A percentile compares a stretch with the other conserved stretches of the same genome.
These are phyloP conservation scores for Psephotus haematonotus DNA, from an alignment of 2,113 vertebrate genomes.

Conservation along the genomic window DNA sequence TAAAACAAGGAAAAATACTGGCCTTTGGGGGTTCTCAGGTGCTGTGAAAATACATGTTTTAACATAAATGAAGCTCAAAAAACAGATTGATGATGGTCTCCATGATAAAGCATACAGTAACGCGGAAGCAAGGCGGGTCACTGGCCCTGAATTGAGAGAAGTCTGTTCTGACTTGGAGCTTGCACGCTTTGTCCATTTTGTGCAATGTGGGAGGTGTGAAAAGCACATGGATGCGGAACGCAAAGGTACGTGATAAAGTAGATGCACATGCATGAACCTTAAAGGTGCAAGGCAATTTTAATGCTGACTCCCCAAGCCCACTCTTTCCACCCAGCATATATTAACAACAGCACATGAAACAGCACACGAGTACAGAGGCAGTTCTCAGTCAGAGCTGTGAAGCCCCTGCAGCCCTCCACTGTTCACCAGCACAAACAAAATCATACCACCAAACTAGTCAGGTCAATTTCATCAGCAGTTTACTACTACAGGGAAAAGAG, in stretches of 20 bases:
- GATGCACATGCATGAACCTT: background rate
- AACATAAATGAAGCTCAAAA: background rate
- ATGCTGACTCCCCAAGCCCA: background rate
- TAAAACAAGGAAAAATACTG: background rate
- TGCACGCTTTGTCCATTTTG: background rate
- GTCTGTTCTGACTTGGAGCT: background rate
- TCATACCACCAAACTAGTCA: background rate
- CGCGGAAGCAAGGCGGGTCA: background rate
- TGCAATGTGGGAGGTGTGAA: background rate
- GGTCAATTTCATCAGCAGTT: background rate
- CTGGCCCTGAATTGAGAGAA: background rate
- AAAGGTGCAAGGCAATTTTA: background rate
- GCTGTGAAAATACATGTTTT: background rate
- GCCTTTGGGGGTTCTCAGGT: background rate
- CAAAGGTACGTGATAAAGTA: background rate
- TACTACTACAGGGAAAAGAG: background rate
- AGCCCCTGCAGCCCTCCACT: rapidly evolving
- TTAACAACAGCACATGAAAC: background rate
- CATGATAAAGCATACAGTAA: background rate
- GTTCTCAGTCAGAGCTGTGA: background rate
- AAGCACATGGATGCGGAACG: background rate
- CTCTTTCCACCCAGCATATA: background rate
- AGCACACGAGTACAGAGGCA: background rate
- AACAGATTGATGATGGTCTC: background rate
- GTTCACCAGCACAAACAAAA: background rate